These are phyloP conservation scores for Platichthys flesus DNA, from an alignment of 2,113 vertebrate genomes.

Conservation along the genomic window DNA sequence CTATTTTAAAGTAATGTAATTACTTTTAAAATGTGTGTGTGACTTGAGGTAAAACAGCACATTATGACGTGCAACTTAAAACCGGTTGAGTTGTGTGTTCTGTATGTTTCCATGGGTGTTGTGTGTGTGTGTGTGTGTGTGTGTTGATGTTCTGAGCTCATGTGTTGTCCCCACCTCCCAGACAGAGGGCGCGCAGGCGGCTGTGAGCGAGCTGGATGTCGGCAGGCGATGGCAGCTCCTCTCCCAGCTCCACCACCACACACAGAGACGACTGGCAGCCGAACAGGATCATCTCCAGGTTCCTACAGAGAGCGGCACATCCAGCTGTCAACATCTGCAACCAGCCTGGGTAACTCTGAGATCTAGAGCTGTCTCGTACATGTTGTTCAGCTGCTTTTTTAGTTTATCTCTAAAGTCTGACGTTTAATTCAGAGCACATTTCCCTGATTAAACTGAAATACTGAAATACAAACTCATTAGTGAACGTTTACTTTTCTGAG, in stretches of 20 bases:
- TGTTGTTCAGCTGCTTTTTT: too few relatives aligned
- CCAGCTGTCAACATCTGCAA: constrained; percentile 20
- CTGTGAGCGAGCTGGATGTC: constrained; percentile 90
- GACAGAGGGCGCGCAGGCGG: constrained; percentile 87
- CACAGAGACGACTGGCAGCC: constrained; percentile 87
- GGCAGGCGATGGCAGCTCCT: constrained; percentile 86
- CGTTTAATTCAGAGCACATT: too few relatives aligned
- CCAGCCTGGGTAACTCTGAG: background rate
- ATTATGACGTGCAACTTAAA: constrained; percentile 7
- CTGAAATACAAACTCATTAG: background rate
- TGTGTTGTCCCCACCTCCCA: constrained; percentile 82
- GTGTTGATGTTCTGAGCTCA: background rate
- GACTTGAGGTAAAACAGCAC: background rate
- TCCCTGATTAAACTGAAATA: too few relatives aligned
- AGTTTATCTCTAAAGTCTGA: too few relatives aligned
- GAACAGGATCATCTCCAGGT: constrained; percentile 89
- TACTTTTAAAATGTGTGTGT: too few relatives aligned
- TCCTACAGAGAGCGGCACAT: constrained; percentile 69
- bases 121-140: too few relatives aligned
- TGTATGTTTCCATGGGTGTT: too few relatives aligned
- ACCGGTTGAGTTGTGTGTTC: too few relatives aligned
- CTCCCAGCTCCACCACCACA: constrained; percentile 85
- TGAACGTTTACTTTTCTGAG: background rate
- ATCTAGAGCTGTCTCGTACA: too few relatives aligned
- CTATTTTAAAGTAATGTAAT: background rate